Evolutionary conservation across 2,797 vertebrate genomes (phyloP), one percentile per base, ranked within the genome.

Genomic region (Stomatorhinus walkeri): DNA sequence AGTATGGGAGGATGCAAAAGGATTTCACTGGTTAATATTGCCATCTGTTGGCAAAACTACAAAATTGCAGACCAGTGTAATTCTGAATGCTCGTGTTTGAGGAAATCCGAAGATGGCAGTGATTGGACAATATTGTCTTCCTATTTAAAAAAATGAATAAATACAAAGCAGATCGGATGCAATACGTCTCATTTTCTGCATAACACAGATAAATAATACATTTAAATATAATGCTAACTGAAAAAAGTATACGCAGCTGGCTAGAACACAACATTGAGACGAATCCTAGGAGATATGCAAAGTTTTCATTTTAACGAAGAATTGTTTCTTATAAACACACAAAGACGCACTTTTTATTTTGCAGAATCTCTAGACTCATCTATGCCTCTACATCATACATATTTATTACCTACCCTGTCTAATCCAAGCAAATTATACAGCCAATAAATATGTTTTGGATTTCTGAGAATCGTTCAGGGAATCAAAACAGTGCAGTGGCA

Each of bases 31-130:
- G 90, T 64, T 93, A 92, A 92, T 88, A 91, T 88, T 93, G 93
- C 93, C 93, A 90, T 91, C 94, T 93, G 85, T 89, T 91, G 93
- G 64, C 19, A 85, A 43, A 51, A 36, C 32, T n/a, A 7, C 6
- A 54, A 49, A 81, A 81, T 4, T 56, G 61, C 19, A 54, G 8
- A 43, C 22, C 8, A 51, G 3, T n/a, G 14, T 24, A 14, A n/a
- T 54, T 87, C 49, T 16, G 46, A 85, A 54, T 32, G 16, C 49
- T 24, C 22, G 36, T 52, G 48, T 28, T 22, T 83, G 48, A 22
- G 2, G 2, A 24, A 22, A 7, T 43, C n/a, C 9, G 6, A 51
- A 51, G n/a, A 24, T 22, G 9, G 48, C 81, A 84, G 43, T 8
- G n/a, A 84, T 28, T 24, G 12, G 24, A 28, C 22, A 84, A 10